Evolutionary conservation across 2,888 invertebrate genomes (phyloP).

Genomic region (Dilophus febrilis): DNA sequence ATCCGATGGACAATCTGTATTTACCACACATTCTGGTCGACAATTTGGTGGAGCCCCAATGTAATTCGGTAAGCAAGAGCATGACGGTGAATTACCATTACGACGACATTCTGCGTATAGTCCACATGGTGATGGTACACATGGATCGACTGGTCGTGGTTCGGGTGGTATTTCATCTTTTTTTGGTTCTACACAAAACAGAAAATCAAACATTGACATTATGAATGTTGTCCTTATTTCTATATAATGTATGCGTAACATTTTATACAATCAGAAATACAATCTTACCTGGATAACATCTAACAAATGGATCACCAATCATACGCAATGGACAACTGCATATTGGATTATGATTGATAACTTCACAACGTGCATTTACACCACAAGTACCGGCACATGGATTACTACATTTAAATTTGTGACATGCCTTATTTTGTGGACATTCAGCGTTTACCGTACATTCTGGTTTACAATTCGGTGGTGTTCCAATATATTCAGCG

Average conservation of each 20-base stretch:
- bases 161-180: background rate
- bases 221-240: too few species aligned
- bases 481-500: conserved; percentile 52
- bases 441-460: conserved; percentile 72
- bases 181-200: too few species aligned
- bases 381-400: conserved; percentile 73
- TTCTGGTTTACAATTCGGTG: conserved; percentile 69
- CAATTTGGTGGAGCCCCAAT: conserved; percentile 54
- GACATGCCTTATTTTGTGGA: conserved; percentile 58
- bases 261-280: too few species aligned
- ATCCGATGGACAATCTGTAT: conserved; percentile 45
- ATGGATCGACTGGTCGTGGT: conserved; percentile 35
- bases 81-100: conserved; percentile 40
- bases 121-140: conserved; percentile 57
- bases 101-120: conserved; percentile 48
- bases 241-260: too few species aligned
- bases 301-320: conserved; percentile 60
- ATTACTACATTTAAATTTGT: conserved; percentile 64
- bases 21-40: conserved; percentile 43
- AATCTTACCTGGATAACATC: conserved; percentile 42
- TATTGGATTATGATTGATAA: conserved; percentile 66
- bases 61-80: conserved; percentile 44
- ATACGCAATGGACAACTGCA: conserved; percentile 55
- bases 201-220: too few species aligned
- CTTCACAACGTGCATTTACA: conserved; percentile 50